Percentiles rank a stretch among this genome's conserved stretches.
Evolutionary conservation across 2,888 invertebrate genomes (phyloP).

Genomic region (Tortrix viridana): DNA sequence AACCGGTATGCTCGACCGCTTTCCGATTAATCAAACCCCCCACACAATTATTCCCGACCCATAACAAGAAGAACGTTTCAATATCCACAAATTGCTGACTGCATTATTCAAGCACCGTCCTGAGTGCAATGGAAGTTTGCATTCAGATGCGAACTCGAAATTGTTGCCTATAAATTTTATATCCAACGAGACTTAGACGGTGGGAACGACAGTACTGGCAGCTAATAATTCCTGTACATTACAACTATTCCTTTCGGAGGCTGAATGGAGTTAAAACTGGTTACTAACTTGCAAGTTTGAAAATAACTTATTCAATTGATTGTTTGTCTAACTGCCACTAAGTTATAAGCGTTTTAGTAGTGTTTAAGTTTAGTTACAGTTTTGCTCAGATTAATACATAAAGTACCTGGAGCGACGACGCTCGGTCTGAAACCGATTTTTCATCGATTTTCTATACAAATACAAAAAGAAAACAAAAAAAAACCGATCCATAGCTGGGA

Average conservation of each 20-base stretch:
- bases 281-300: conserved; percentile 1
- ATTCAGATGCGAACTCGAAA: conserved; percentile 57
- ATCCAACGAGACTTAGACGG: conserved; percentile 50
- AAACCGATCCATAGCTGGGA: too few relatives aligned
- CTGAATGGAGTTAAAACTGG: conserved; percentile 20
- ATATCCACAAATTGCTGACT: conserved; percentile 51
- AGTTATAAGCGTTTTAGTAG: background rate
- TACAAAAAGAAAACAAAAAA: too few relatives aligned
- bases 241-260: conserved; percentile 22
- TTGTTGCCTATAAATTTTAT: conserved; percentile 61
- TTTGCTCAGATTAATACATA: too few relatives aligned
- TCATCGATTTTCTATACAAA: too few relatives aligned
- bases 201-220: conserved; percentile 40
- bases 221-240: conserved; percentile 24
- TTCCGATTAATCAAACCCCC: conserved; percentile 4
- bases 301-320: conserved; percentile 14
- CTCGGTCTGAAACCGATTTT: too few relatives aligned
- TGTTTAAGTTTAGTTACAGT: background rate
- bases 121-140: conserved; percentile 50
- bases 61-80: conserved; percentile 39
- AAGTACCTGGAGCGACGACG: too few relatives aligned
- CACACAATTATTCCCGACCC: background rate
- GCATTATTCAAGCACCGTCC: conserved; percentile 53
- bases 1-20: background rate
- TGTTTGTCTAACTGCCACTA: background rate